Conservation (phyloP, 2,113 vertebrate species). For the human region DNA sequence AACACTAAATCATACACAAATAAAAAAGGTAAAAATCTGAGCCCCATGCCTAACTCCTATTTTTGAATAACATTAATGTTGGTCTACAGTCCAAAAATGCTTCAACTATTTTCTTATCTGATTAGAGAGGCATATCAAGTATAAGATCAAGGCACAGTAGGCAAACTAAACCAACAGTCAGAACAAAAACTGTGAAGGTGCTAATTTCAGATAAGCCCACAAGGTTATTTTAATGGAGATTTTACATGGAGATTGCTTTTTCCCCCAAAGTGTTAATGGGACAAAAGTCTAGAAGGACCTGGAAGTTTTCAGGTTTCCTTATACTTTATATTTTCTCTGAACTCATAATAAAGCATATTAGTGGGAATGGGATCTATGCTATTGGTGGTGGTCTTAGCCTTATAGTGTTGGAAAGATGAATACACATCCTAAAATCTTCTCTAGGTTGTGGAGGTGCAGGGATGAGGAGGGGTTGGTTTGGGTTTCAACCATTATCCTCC, state of each 20-base stretch:
- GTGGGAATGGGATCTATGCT: accelerated
- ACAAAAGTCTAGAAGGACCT: constrained; percentile 42
- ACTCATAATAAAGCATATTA: neutral
- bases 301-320: constrained; percentile 35
- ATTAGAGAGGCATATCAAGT: constrained; percentile 26
- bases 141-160: constrained; percentile 16
- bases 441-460: neutral
- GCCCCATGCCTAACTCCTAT: constrained; percentile 6
- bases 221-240: constrained; percentile 62
- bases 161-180: constrained; percentile 41
- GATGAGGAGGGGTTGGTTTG: neutral
- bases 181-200: constrained; percentile 23
- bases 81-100: constrained; percentile 46
- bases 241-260: constrained; percentile 22
- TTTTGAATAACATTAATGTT: constrained; percentile 30
- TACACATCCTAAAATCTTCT: neutral
- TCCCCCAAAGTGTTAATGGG: neutral
- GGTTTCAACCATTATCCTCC: neutral
- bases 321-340: constrained; percentile 25
- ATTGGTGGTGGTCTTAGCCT: neutral
- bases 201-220: constrained; percentile 68
- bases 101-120: constrained; percentile 49
- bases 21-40: constrained; percentile 57
- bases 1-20: constrained; percentile 76
- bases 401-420: neutral